Percentiles rank a stretch among this genome's conserved stretches.
Evolutionary conservation across 30 jellyfish, hydroid and myxozoan genomes (phyloP).

Genomic region (Aurelia coerulea): DNA sequence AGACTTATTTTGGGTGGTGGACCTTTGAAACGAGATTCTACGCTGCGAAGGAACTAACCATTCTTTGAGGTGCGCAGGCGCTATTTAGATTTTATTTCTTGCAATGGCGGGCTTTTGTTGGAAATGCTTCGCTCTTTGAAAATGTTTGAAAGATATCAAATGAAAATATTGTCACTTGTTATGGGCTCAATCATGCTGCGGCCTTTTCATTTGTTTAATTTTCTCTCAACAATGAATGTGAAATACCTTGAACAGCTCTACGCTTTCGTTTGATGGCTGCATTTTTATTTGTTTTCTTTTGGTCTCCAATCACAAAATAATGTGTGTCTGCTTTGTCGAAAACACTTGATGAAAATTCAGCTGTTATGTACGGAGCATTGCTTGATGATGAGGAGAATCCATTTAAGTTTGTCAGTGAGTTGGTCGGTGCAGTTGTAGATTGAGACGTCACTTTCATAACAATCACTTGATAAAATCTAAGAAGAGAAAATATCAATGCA

Average conservation of each 20-base stretch:
- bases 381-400: constrained; percentile 9
- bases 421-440: neutral
- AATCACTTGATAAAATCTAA: constrained; percentile 62
- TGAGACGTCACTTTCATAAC: constrained; percentile 17
- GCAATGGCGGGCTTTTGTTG: too few species aligned
- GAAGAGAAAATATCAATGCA: neutral
- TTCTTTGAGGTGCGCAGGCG: too few species aligned
- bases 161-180: too few species aligned
- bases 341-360: constrained; percentile 55
- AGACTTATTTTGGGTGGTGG: too few species aligned
- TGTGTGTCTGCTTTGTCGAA: neutral
- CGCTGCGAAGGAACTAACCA: too few species aligned
- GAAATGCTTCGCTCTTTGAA: too few species aligned
- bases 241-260: neutral
- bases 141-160: too few species aligned
- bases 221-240: too few species aligned
- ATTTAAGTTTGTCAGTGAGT: neutral
- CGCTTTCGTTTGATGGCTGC: constrained; percentile 27
- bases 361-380: constrained; percentile 56
- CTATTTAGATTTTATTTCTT: too few species aligned
- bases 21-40: too few species aligned
- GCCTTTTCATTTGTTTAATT: too few species aligned
- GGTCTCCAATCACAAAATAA: constrained; percentile 49
- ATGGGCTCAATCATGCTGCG: too few species aligned
- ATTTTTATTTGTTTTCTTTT: constrained; percentile 19